Evolutionary conservation across 2,113 vertebrate species (phyloP).

Genomic region (Macaca fascicularis): T2T-MFA8v1.1 NC_088390.1:64798001-64798500

Average conservation of each 20-base stretch:
- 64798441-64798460: neutral
- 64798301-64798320: neutral
- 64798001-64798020: neutral
- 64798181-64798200: neutral
- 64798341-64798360: too few species aligned
- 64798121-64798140: neutral
- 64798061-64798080: neutral
- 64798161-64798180: neutral
- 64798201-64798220: neutral
- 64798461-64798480: too few species aligned
- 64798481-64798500: too few species aligned
- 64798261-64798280: neutral
- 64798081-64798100: neutral
- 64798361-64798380: too few species aligned
- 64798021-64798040: neutral
- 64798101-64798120: fast-evolving
- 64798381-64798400: too few species aligned
- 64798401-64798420: too few species aligned
- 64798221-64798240: neutral
- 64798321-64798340: neutral
- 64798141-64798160: neutral
- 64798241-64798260: neutral
- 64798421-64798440: too few species aligned
- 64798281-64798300: neutral
- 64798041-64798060: neutral